Evolutionary conservation across 1,140 invertebrate species (phyloP).

Genomic region (Stenopsyche tienmushanensis): DNA sequence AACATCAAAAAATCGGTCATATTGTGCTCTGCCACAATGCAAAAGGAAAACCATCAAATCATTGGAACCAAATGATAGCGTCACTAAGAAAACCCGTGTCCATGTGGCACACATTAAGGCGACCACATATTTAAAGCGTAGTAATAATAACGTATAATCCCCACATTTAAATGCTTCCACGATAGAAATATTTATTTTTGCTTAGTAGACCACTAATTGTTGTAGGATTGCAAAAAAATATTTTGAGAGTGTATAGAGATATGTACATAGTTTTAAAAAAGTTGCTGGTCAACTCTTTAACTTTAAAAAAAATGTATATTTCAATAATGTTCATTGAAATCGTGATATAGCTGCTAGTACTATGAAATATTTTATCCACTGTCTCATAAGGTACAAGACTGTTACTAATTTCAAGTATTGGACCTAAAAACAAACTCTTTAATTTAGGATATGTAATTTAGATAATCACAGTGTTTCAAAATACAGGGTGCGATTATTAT

Average conservation of each 20-base stretch:
- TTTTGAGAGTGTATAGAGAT: neutral
- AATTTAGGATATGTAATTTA: slow-evolving; percentile 4
- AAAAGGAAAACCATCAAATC: slow-evolving; percentile 68
- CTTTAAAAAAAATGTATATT: neutral
- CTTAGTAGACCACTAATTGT: neutral
- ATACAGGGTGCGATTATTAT: slow-evolving; percentile 26
- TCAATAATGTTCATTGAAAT: neutral
- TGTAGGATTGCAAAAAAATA: neutral
- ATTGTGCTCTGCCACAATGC: slow-evolving; percentile 70
- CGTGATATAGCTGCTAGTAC: slow-evolving; percentile 10
- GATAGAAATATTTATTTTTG: neutral
- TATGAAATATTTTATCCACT: slow-evolving; percentile 2
- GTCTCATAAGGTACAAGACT: slow-evolving; percentile 8
- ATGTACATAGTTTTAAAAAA: slow-evolving; percentile 2
- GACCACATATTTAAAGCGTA: slow-evolving; percentile 25
- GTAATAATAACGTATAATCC: neutral
- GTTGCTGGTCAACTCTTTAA: slow-evolving; percentile 20
- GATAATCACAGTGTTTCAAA: slow-evolving; percentile 4
- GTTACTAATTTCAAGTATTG: slow-evolving; percentile 8
- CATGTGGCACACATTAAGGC: slow-evolving; percentile 80
- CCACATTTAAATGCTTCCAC: neutral
- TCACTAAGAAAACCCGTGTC: slow-evolving; percentile 77
- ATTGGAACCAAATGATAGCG: slow-evolving; percentile 84
- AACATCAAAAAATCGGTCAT: slow-evolving; percentile 66
- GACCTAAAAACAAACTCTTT: slow-evolving; percentile 1